phyloP scores from a whole-genome alignment of 1,140 invertebrate genomes.

The Whitmania pigra region DNA sequence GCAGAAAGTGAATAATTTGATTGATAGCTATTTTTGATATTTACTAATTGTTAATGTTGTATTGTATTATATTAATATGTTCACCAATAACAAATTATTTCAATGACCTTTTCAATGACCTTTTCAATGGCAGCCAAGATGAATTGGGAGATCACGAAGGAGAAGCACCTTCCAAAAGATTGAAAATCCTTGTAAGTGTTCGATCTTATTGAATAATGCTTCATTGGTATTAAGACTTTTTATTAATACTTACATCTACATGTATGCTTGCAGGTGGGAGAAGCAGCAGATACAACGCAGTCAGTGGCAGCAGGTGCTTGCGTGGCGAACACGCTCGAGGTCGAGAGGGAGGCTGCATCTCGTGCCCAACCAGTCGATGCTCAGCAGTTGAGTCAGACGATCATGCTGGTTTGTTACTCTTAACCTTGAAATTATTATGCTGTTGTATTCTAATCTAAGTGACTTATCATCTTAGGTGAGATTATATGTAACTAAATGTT shows the following conservation, averaged over 20 bases:
- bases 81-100: too few relatives aligned
- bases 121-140: neutral
- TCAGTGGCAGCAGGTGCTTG: neutral
- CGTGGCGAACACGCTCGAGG: neutral
- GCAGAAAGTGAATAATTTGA: constrained; percentile 1
- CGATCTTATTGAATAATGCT: neutral
- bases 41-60: neutral
- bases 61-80: neutral
- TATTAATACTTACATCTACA: neutral
- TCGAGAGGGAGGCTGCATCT: constrained; percentile 18
- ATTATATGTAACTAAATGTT: neutral
- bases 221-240: neutral
- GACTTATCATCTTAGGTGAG: neutral
- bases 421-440: too few relatives aligned
- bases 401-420: too few relatives aligned
- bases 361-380: neutral
- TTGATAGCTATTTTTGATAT: neutral
- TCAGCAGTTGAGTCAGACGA: neutral
- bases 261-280: neutral
- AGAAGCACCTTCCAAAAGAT: constrained; percentile 13
- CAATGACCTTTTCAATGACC: too few relatives aligned
- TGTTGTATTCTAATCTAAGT: neutral
- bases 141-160: constrained; percentile 1
- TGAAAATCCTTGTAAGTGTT: constrained; percentile 4
- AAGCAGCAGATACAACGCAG: constrained; percentile 17